Conservation (phyloP, 1,140 invertebrate genomes). For the Andrena cerasifolii region DNA sequence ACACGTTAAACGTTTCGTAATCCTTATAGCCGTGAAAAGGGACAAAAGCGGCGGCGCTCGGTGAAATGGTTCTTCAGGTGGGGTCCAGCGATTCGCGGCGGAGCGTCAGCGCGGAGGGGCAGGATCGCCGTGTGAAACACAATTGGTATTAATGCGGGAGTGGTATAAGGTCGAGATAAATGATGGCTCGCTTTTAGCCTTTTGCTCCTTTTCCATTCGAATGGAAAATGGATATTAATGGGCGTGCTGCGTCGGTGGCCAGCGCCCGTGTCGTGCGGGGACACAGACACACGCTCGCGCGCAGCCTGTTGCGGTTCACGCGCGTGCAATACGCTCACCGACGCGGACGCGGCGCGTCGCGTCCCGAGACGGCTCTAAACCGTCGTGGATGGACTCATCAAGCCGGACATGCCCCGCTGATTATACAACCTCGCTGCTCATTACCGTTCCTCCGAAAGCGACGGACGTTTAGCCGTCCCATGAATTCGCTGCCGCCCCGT, state of each 20-base stretch:
- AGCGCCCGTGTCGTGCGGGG: constrained; percentile 32
- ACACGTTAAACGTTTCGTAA: no score
- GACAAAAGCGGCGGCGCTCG: no score
- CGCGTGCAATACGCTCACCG: constrained; percentile 6
- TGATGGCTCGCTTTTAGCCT: constrained; percentile 69
- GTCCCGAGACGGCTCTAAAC: constrained; percentile 29
- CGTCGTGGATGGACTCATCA: constrained; percentile 63
- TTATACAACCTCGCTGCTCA: constrained; percentile 63
- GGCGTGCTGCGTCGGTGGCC: constrained; percentile 54
- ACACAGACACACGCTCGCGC: not conserved
- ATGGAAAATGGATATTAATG: constrained; percentile 79
- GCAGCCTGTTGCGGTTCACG: constrained; percentile 38
- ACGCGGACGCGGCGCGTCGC: constrained; percentile 29
- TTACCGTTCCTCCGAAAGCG: constrained; percentile 58
- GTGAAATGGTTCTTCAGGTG: constrained; percentile 3
- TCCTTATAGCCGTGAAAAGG: no score
- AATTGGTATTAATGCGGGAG: constrained; percentile 76
- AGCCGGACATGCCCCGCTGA: constrained; percentile 58
- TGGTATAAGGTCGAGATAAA: constrained; percentile 74
- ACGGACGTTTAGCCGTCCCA: constrained; percentile 48
- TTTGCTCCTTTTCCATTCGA: constrained; percentile 71
- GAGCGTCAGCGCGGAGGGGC: constrained; percentile 36
- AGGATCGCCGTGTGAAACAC: constrained; percentile 66
- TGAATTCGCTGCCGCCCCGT: constrained; percentile 5
- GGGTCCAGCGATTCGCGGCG: constrained; percentile 29